phyloP scores from a whole-genome alignment of 2,888 invertebrate genomes.

The Sericinus montela region DNA sequence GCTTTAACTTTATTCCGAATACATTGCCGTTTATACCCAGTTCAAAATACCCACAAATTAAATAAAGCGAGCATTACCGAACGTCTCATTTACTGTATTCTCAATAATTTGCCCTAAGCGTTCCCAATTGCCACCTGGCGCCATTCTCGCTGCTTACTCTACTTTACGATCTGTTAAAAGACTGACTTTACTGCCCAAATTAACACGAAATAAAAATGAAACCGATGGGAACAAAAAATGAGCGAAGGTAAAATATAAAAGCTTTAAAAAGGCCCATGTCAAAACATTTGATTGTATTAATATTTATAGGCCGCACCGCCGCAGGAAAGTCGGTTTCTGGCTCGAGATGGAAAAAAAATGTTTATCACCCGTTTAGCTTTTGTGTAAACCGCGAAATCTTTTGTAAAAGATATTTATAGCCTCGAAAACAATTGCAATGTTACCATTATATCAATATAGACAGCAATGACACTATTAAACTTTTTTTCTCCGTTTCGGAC shows the following conservation, averaged over 20 bases:
- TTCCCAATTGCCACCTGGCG: constrained; percentile 58
- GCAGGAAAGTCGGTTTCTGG: constrained; percentile 59
- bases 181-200: constrained; percentile 77
- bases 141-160: constrained; percentile 45
- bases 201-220: constrained; percentile 78
- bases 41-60: no score
- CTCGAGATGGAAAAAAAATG: constrained; percentile 64
- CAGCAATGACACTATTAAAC: constrained; percentile 71
- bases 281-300: constrained; percentile 80
- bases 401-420: constrained; percentile 76
- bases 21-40: no score
- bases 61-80: background rate
- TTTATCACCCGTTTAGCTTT: constrained; percentile 77
- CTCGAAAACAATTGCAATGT: constrained; percentile 75
- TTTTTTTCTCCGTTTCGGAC: constrained; percentile 42
- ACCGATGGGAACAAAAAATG: constrained; percentile 71
- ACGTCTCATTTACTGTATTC: background rate
- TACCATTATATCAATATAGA: constrained; percentile 76
- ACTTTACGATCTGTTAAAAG: constrained; percentile 81
- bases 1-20: no score
- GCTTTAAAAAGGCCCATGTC: constrained; percentile 76
- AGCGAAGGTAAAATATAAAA: constrained; percentile 75
- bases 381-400: constrained; percentile 76
- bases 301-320: constrained; percentile 75
- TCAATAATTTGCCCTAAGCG: constrained; percentile 11